A percentile compares a stretch with the other conserved stretches of the same genome.
Conservation (phyloP, 92 coral and sea anemone species). For the Muricea muricata region DNA sequence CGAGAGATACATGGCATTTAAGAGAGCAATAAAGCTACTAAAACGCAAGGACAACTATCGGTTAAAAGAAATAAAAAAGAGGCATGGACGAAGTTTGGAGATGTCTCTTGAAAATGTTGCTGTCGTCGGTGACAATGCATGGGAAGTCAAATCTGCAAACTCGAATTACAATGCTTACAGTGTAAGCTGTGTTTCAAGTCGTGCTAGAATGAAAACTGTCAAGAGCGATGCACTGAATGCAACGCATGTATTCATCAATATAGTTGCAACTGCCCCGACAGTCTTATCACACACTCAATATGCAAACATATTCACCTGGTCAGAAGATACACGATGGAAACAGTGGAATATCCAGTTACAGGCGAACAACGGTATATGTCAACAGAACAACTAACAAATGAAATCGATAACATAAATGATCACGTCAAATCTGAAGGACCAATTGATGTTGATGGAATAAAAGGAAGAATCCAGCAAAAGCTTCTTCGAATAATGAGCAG, state of each 20-base stretch:
- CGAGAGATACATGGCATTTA: conserved; percentile 38
- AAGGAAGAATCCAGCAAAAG: conserved; percentile 16
- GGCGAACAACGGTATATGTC: neutral
- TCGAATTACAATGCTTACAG: neutral
- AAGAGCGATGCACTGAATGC: conserved; percentile 20
- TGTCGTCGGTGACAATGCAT: conserved; percentile 13
- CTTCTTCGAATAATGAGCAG: conserved; percentile 40
- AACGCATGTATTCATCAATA: conserved; percentile 35
- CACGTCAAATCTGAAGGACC: neutral
- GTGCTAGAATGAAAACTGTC: neutral
- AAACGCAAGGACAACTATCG: conserved; percentile 41
- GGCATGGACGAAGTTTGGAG: conserved; percentile 41
- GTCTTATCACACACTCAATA: conserved; percentile 24
- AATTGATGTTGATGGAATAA: neutral
- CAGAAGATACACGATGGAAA: neutral
- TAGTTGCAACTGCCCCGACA: conserved; percentile 40
- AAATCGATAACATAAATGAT: neutral
- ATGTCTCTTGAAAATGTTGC: conserved; percentile 5
- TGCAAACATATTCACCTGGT: conserved; percentile 52
- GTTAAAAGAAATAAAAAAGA: conserved; percentile 29
- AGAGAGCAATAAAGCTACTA: conserved; percentile 52
- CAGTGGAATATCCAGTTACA: neutral
- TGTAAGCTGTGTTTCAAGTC: conserved; percentile 2
- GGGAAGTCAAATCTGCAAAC: conserved; percentile 23
- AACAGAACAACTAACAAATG: neutral